Evolutionary conservation across 2,797 vertebrate species (phyloP), one percentile per base, ranked within the genome.

Genomic region (Vipera latastei): DNA sequence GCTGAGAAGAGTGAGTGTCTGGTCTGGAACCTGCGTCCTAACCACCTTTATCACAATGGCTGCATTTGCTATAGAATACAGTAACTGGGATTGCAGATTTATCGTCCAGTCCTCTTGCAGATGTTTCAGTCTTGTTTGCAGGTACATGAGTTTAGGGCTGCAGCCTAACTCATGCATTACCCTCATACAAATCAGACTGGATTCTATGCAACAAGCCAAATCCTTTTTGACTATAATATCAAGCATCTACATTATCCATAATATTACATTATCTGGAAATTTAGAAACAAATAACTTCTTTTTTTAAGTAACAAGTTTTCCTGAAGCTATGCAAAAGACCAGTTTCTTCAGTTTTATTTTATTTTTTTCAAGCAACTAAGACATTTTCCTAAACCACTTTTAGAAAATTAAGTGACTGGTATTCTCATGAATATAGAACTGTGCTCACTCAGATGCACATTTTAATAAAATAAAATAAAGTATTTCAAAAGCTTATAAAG

Each of bases 301-400:
- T 53, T 57, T 57, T 78, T 20, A 73, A 93, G 32, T 94, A 90
- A 91, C 1, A 85, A 57, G 88, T 90, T 22, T 86, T 93, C 28
- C 88, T 53, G 65, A 95, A 92, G 93, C 16, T 87, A 94, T 94
- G 91, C 32, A 65, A 96, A 96, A 93, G 78, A 95, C 92, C 94
- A 95, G 55, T 55, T 48, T 94, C 89, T 91, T 91, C 91, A 89
- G 22, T 93, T 94, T 93, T 92, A 91, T 87, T 95, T 96, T 93
- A 92, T 48, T 96, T 25, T 85, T 95, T 96, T 91, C 92, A 96
- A 95, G 94, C 51, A 92, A 44, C 60, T 48, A n/a, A 92, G 94
- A 94, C 90, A 94, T 96, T 96, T 96, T 96, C 91, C 44, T 94
- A 91, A 89, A 95, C 93, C 93, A 92, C 48, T 53, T 91, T 32